Conservation (phyloP, 2,888 invertebrate species). For the Labia minor region DNA sequence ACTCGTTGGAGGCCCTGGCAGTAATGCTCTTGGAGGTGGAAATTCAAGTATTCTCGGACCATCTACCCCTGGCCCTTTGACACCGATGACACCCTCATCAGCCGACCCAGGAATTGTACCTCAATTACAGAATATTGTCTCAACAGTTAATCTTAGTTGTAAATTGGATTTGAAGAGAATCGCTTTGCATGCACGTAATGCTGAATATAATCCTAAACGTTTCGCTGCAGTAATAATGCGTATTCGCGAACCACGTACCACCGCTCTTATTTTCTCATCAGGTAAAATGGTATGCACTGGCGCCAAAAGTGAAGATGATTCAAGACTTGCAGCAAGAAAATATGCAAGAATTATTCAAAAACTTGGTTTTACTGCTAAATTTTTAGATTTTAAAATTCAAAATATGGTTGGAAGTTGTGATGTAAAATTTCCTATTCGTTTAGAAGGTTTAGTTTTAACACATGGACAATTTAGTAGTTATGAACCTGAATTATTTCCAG, state of each 20-base stretch:
- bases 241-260: constrained; percentile 65
- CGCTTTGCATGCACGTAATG: constrained; percentile 93
- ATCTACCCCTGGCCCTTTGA: constrained; percentile 67
- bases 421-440: constrained; percentile 58
- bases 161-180: constrained; percentile 94
- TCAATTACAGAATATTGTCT: constrained; percentile 92
- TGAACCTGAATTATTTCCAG: constrained; percentile 58
- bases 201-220: constrained; percentile 97
- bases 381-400: constrained; percentile 66
- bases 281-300: constrained; percentile 85
- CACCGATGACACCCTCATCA: constrained; percentile 81
- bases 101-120: constrained; percentile 90
- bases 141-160: constrained; percentile 92
- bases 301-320: constrained; percentile 72
- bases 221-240: constrained; percentile 98
- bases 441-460: constrained; percentile 60
- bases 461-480: constrained; percentile 43
- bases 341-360: constrained; percentile 75
- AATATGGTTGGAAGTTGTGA: constrained; percentile 68
- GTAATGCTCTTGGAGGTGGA: constrained; percentile 44
- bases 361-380: constrained; percentile 63
- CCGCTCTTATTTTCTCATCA: constrained; percentile 70
- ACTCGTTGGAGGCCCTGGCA: constrained; percentile 54
- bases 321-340: constrained; percentile 65
- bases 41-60: constrained; percentile 48